Base-by-base conservation (phyloP, 1,140 invertebrate genomes). In the Leptestheria dahalacensis region DNA sequence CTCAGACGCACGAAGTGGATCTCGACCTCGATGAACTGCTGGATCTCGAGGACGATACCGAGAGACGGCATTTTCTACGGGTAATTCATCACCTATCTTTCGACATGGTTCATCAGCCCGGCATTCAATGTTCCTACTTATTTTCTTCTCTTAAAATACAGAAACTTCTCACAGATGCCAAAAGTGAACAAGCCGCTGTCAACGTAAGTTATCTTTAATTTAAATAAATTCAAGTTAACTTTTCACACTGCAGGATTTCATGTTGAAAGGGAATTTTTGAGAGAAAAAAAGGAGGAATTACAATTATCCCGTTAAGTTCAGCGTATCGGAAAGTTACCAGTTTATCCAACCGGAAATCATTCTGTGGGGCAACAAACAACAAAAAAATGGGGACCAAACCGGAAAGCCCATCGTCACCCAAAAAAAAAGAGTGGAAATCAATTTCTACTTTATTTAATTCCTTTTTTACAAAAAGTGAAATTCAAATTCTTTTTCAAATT, bases 1-100 rank as follows among this genome's bases (percentile, higher is more conserved):
- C 66, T 24, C 46, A 67, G 18, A 65, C 57, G 20, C 67, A 73
- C 68, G 88, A 92, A 73, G 86, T 92, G 56, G 90, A 93, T 73
- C 86, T 93, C 61, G 90, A 94, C 72, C 84, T 94, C 67, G 90
- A 94, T 75, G 88, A 94, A 78, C 78, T 93, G 48, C 76, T 93
- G 63, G 90, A 94, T 71, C 86, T 93, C 83, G 89, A 93, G 70
- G 85, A 80, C 68, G 88, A 91, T 70, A 82, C 84, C 57, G 80
- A 83, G 64, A 80, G 89, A 70, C 81, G 85, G 72, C 79, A 79
- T 71, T 90, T 88, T 78, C 79, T 92, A 69, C 79, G 82, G 76
- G 88, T 89, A 74, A 73, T 75, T 58, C 33, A 20, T 58, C 11
- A n/a, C 1, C 1, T 20, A 10, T 10, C 23, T 24, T 20, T 24